Evolutionary conservation across 2,888 invertebrate species (phyloP).

Genomic region (Bombyx huttoni): DNA sequence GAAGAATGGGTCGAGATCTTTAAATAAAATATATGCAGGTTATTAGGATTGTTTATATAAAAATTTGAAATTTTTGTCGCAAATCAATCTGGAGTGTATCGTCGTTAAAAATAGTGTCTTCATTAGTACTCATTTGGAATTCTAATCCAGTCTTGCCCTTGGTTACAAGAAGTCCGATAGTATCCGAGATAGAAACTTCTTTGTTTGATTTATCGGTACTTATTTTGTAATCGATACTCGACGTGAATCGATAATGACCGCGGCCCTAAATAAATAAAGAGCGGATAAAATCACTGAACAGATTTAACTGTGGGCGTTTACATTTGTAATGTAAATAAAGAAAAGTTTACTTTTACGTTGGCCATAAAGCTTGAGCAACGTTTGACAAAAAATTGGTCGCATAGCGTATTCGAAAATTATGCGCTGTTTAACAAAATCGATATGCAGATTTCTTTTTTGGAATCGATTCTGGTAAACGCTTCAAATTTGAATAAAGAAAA

Average conservation of each 20-base stretch:
- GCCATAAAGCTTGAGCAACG: constrained; percentile 6
- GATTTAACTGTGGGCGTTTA: constrained; percentile 17
- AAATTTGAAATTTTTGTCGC: neutral
- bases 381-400: constrained; percentile 6
- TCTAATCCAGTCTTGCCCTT: neutral
- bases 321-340: constrained; percentile 16
- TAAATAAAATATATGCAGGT: too few relatives aligned
- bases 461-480: neutral
- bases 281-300: constrained; percentile 18
- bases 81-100: neutral
- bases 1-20: too few relatives aligned
- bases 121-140: neutral
- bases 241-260: constrained; percentile 28
- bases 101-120: neutral
- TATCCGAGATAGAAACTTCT: constrained; percentile 12
- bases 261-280: constrained; percentile 35
- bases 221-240: constrained; percentile 33
- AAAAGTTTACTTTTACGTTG: constrained; percentile 8
- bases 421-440: neutral
- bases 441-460: neutral
- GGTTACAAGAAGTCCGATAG: neutral
- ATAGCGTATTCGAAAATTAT: neutral
- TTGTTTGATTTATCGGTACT: constrained; percentile 33
- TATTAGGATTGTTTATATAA: too few relatives aligned
- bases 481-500: neutral